Base-by-base conservation (phyloP, 2,888 invertebrate genomes). In the Lasiommata megera region DNA sequence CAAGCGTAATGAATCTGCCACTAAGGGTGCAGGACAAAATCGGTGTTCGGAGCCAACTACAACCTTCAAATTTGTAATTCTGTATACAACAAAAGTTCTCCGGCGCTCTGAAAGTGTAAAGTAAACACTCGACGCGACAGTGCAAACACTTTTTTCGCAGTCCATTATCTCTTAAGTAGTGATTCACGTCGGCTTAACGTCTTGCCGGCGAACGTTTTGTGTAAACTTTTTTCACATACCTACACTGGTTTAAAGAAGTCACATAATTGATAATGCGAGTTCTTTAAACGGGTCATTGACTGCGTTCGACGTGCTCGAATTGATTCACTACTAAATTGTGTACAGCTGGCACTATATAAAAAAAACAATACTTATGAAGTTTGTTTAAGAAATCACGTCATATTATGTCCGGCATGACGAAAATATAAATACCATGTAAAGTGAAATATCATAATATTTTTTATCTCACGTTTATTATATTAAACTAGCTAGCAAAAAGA, bases 251-350 rank as follows among this genome's bases (percentile, higher is more conserved):
- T n/a, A n/a, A n/a, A n/a, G n/a, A n/a, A n/a, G n/a, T n/a, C 56
- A 37, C 50, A 41, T 53, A 56, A 54, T 58, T 56, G n/a, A n/a
- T n/a, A n/a, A 54, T 44, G 38, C 16, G 48, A 55, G 52, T 46
- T 57, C 44, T 56, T n/a, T 57, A 59, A 59, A 59, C 54, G 56
- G 65, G 63, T 64, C 65, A 54, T 60, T 61, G 65, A 64, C 62
- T 55, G 29, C 53, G 43, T 47, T 54, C 18, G 44, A 48, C 34
- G 50, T 23, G 18, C 38, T 11, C 28, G 28, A n/a, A 38, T 28
- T 28, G 50, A 28, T 38, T 38, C 37, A 50, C 12, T 37, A 50
- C 37, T 23, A 37, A 37, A 50, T 44, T 14, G n/a, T 51, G 50
- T 38, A 51, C 50, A 51, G 38, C 38, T 7, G 28, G 2, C 28